Conservation (phyloP, 2,888 invertebrate species). For the Andricus curvator region DNA sequence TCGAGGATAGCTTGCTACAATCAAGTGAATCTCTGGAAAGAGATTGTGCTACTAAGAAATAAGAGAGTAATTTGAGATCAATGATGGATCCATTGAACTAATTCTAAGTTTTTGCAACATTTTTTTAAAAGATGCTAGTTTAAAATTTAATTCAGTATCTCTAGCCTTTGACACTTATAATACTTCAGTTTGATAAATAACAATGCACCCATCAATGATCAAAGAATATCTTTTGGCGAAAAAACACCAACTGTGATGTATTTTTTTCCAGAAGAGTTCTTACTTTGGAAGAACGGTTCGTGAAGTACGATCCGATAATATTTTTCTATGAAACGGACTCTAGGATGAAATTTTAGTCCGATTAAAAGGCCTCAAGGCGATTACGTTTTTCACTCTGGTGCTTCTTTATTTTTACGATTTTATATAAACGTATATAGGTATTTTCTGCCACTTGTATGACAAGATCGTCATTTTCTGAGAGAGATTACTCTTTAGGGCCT, state of each 20-base stretch:
- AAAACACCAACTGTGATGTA: neutral
- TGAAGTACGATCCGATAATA: slow-evolving; percentile 61
- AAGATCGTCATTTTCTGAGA: slow-evolving; percentile 38
- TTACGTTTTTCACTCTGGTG: slow-evolving; percentile 62
- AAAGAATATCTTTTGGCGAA: neutral
- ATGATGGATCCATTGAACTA: neutral
- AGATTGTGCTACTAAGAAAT: neutral
- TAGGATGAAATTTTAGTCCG: slow-evolving; percentile 22
- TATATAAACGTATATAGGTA: slow-evolving; percentile 52
- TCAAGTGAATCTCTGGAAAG: neutral
- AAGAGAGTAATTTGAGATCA: neutral
- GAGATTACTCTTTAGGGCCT: slow-evolving; percentile 40
- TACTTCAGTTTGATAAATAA: neutral
- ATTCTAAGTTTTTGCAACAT: neutral
- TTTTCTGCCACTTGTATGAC: slow-evolving; percentile 13
- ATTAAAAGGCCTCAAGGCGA: slow-evolving; percentile 40
- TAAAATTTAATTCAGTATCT: no score
- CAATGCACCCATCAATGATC: neutral
- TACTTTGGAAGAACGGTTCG: slow-evolving; percentile 9
- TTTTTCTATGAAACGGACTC: slow-evolving; percentile 63
- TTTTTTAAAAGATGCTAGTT: neutral
- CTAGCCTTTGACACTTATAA: no score
- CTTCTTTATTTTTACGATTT: slow-evolving; percentile 64
- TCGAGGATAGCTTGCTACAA: neutral
- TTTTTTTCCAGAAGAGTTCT: neutral